Conservation (phyloP, 2,797 vertebrate species). For the Hybognathus amarus region DNA sequence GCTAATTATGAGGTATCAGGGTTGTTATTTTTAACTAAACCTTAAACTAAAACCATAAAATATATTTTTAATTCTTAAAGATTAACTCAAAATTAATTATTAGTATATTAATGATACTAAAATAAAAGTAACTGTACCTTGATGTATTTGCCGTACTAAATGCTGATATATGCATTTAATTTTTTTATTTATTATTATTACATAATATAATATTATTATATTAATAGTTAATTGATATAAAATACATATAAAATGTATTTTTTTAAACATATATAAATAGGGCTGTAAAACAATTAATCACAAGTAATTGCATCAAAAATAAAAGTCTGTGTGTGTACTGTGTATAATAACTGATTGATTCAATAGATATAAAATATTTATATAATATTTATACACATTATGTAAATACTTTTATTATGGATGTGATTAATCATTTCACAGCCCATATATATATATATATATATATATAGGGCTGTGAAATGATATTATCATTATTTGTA, state of each 20-base stretch:
- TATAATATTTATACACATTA: too few species aligned
- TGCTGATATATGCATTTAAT: background rate
- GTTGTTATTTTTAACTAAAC: background rate
- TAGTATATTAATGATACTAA: background rate
- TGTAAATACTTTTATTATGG: too few species aligned
- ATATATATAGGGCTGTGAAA: too few species aligned
- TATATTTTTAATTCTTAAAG: background rate
- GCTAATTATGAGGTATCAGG: background rate
- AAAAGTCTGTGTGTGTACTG: too few species aligned
- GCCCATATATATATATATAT: background rate
- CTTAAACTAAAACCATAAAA: background rate
- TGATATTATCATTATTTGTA: too few species aligned
- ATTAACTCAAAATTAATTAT: background rate
- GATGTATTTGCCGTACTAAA: background rate
- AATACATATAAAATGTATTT: background rate
- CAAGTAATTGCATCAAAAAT: too few species aligned
- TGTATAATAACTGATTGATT: too few species aligned
- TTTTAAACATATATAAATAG: too few species aligned
- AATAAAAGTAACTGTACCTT: background rate
- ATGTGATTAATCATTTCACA: too few species aligned
- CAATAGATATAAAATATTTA: too few species aligned
- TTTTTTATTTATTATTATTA: background rate
- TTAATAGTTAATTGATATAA: background rate
- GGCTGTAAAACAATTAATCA: too few species aligned
- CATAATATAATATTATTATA: background rate